Evolutionary conservation across 2,888 invertebrate species (phyloP), one percentile per base, ranked within the genome.

Genomic region (Ligdia adustata): DNA sequence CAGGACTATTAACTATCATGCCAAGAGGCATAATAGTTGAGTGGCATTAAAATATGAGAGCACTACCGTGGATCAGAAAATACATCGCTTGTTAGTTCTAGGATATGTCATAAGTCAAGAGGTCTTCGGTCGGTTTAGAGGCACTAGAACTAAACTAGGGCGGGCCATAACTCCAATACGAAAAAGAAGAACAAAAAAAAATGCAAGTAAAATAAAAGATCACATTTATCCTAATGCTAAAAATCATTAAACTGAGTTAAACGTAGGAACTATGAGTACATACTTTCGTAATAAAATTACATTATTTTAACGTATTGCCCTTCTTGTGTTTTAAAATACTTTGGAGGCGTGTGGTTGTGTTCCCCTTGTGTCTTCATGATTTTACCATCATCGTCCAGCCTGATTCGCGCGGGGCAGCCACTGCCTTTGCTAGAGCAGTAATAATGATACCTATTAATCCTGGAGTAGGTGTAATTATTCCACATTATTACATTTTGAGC

Each of bases 361-460:
- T 32, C 11, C 1, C 34, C 37, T 9, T 46, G 43, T 4, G 26
- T 20, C 1, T 26, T 27, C 2, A 18, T 5, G 12, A 55, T 52
- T 6, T 3, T 22, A 1, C 47, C 44, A 34, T 32, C 42, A 5
- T 4, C 12, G 1, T 26, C 12, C 9, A 55, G 29, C 14, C 45
- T 55, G 4, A 55, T 34, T 4, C 42, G 22, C 1, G 55, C 55
- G 11, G 39, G 48, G 7, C 55, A 55, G 0, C 48, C 42, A 3
- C 1, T 3, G 2, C 20, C 18, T 24, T 37, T 42, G n/a, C 39
- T 46, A 0, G 55, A 55, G 9, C 55, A 55, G 35, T 52, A 55
- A 9, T 48, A 55, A 4, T 18, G 1, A 29, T 37, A 0, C 33
- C 20, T 18, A n/a, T 20, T 34, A 2, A 9, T 13, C 14, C 33